A percentile compares a stretch with the other conserved stretches of the same genome.
phyloP scores from a whole-genome alignment of 2,797 vertebrate genomes.

The Erethizon dorsatum region DNA sequence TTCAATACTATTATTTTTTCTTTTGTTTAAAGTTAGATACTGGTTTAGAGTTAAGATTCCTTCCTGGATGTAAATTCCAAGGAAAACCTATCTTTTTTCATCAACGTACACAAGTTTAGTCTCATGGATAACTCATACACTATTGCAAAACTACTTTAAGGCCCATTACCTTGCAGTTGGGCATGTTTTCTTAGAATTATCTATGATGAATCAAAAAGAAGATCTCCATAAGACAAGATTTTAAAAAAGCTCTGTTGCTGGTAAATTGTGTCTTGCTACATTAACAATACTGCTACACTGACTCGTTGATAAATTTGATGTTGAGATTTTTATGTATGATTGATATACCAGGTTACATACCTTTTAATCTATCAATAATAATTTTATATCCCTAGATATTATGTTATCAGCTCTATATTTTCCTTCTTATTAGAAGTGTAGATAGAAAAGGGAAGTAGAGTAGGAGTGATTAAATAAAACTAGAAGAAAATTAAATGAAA shows the following conservation, averaged over 20 bases:
- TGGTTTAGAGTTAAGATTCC: constrained; percentile 23
- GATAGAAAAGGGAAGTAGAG: too few relatives aligned
- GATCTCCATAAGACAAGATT: neutral
- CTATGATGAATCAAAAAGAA: neutral
- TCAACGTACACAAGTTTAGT: neutral
- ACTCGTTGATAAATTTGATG: neutral
- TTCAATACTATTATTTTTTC: neutral
- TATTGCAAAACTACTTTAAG: neutral
- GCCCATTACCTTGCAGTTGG: neutral
- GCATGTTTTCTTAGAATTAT: neutral
- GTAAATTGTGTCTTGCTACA: neutral
- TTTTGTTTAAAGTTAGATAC: neutral
- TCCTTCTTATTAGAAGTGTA: neutral
- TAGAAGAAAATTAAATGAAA: neutral
- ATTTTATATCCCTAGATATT: neutral
- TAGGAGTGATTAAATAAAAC: neutral
- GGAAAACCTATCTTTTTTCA: neutral
- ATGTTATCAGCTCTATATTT: neutral
- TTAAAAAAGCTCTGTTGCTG: neutral
- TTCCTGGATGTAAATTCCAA: constrained; percentile 1
- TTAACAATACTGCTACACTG: neutral
- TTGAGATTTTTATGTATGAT: neutral
- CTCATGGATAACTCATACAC: neutral
- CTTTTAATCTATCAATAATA: neutral
- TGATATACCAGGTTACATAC: neutral